phyloP scores from a whole-genome alignment of 53 echinoderm and acorn worm genomes.

The Temnopleurus reevesii region DNA sequence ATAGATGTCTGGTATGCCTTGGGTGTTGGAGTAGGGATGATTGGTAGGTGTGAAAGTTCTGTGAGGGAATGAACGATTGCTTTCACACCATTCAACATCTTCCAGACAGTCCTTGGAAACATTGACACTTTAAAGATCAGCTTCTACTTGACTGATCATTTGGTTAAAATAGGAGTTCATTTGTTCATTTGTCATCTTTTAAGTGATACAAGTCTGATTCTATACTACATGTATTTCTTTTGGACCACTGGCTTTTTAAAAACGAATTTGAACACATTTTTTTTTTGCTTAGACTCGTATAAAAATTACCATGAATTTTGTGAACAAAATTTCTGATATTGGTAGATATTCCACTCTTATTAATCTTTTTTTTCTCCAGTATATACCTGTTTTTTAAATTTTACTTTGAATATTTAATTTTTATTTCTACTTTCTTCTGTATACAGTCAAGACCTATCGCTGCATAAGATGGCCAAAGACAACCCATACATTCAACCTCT shows the following conservation, averaged over 20 bases:
- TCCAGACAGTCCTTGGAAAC: not conserved
- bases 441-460: constrained; percentile 76
- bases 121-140: not conserved
- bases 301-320: too few relatives aligned
- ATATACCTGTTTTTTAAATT: not conserved
- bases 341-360: not conserved
- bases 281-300: too few relatives aligned
- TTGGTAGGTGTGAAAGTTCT: not conserved
- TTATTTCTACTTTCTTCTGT: not conserved
- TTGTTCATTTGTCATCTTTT: too few relatives aligned
- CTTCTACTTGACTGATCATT: not conserved
- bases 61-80: constrained; percentile 20
- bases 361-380: too few relatives aligned
- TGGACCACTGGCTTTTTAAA: too few relatives aligned
- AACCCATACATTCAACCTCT: constrained; percentile 76
- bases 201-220: too few relatives aligned
- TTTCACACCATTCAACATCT: not conserved
- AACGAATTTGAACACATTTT: too few relatives aligned
- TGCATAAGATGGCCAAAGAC: constrained; percentile 68
- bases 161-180: too few relatives aligned
- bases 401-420: too few relatives aligned
- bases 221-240: too few relatives aligned
- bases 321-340: not conserved
- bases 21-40: too few relatives aligned
- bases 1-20: too few relatives aligned